Evolutionary conservation across 2,888 invertebrate species (phyloP), one percentile per base, ranked within the genome.

Genomic region (Tenthredo notha): DNA sequence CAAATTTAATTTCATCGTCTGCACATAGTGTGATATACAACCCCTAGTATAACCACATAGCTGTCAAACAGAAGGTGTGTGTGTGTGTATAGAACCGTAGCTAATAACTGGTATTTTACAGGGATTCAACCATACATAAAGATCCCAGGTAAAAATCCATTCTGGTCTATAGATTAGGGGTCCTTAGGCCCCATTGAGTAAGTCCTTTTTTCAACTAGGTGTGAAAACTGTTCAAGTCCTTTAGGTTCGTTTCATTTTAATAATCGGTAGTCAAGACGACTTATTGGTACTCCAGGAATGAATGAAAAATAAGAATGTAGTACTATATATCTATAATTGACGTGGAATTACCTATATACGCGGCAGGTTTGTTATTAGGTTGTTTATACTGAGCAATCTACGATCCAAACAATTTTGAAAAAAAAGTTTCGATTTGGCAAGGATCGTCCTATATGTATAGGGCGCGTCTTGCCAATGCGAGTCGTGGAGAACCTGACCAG

Each of bases 61-160:
- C 80, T 80, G 80, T 80, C 80, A 80, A 80, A 80, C 65, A 80
- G 80, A 80, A 61, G 65, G 43, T 74, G 2, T 33, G 2, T 33
- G 29, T 33, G 29, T 21, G 21, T 61, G 61, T 43, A 80, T 80
- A 80, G 37, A 61, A 61, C 33, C 43, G 65, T 65, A 43, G 21
- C 61, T 80, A 80, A 80, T 80, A 77, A 77, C 77, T 77, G 21
- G 50, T 54, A 74, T 74, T 74, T 43, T 74, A 43, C 72, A 43
- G 47, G 77, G 47, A 77, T 77, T 18, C 54, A 77, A 18, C 47
- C 77, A 33, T 12, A 33, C 77, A 29, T 18, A 29, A 50, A 54
- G 80, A n/a, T 29, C 77, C 25, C 80, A 61, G 61, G 61, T 80
- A 80, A 61, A 37, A 61, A 9, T 12, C 80, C 61, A 50, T 80